Evolutionary conservation across 2,888 invertebrate species (phyloP).

Genomic region (Melinopterus prodromus): DNA sequence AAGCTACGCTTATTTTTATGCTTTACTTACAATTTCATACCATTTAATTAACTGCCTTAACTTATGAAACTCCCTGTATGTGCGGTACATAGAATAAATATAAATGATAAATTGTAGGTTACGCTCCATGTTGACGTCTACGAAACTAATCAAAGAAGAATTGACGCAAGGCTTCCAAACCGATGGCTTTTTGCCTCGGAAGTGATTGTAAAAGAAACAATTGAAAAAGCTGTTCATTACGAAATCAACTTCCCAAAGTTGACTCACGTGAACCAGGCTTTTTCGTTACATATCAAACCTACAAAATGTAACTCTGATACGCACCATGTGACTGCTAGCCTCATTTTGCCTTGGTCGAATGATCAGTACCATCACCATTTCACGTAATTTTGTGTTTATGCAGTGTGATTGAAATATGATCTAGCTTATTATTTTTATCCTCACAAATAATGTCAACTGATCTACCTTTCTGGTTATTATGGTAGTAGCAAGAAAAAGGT

Average conservation of each 20-base stretch:
- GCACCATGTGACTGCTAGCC: slow-evolving; percentile 68
- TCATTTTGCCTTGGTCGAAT: slow-evolving; percentile 73
- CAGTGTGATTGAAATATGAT: background rate
- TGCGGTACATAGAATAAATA: background rate
- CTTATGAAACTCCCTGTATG: background rate
- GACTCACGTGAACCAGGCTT: slow-evolving; percentile 67
- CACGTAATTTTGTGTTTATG: slow-evolving; percentile 62
- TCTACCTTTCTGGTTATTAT: too few species aligned
- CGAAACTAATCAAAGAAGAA: slow-evolving; percentile 58
- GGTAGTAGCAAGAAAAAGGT: too few species aligned
- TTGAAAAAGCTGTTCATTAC: slow-evolving; percentile 67
- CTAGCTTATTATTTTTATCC: background rate
- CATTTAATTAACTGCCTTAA: too few species aligned
- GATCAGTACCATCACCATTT: slow-evolving; percentile 68
- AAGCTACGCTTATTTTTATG: too few species aligned
- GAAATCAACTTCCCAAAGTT: slow-evolving; percentile 68
- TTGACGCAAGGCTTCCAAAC: slow-evolving; percentile 51
- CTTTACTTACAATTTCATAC: too few species aligned
- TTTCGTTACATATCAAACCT: slow-evolving; percentile 68
- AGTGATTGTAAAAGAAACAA: slow-evolving; percentile 64
- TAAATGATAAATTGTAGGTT: slow-evolving; percentile 61
- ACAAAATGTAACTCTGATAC: slow-evolving; percentile 56
- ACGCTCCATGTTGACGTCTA: slow-evolving; percentile 72
- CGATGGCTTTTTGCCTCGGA: slow-evolving; percentile 53
- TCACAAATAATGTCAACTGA: too few species aligned